Conservation (phyloP, 2,888 invertebrate genomes). For the Chloromyia formosa region DNA sequence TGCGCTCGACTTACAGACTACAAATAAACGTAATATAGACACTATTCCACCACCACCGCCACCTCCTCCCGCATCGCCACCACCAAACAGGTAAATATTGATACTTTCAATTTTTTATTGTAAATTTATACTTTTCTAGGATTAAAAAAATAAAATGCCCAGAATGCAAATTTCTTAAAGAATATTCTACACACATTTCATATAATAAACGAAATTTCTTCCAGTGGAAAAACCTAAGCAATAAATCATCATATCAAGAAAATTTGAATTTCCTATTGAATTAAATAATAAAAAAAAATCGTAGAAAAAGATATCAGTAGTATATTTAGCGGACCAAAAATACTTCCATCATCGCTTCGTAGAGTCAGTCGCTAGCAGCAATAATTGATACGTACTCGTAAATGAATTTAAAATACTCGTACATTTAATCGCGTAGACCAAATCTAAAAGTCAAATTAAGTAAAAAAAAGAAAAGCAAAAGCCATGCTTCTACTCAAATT, state of each 20-base stretch:
- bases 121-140: no score
- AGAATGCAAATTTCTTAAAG: background rate
- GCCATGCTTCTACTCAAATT: constrained; percentile 18
- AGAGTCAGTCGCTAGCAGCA: background rate
- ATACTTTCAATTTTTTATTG: background rate
- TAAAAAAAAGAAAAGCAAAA: background rate
- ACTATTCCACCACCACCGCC: constrained; percentile 58
- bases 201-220: background rate
- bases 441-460: background rate
- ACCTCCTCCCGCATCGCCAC: constrained; percentile 58
- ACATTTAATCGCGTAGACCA: background rate
- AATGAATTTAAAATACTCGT: background rate
- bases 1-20: constrained; percentile 61
- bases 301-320: background rate
- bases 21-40: constrained; percentile 60
- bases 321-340: constrained; percentile 9
- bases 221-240: background rate
- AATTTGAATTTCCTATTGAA: background rate
- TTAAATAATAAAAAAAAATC: background rate
- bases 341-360: constrained; percentile 11
- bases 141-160: background rate
- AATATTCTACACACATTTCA: background rate
- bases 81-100: constrained; percentile 57
- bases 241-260: constrained; percentile 11
- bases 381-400: background rate